A percentile compares a stretch with the other conserved stretches of the same genome.
Conservation (phyloP, 2,797 vertebrate species). For the Thalassophryne amazonica region DNA sequence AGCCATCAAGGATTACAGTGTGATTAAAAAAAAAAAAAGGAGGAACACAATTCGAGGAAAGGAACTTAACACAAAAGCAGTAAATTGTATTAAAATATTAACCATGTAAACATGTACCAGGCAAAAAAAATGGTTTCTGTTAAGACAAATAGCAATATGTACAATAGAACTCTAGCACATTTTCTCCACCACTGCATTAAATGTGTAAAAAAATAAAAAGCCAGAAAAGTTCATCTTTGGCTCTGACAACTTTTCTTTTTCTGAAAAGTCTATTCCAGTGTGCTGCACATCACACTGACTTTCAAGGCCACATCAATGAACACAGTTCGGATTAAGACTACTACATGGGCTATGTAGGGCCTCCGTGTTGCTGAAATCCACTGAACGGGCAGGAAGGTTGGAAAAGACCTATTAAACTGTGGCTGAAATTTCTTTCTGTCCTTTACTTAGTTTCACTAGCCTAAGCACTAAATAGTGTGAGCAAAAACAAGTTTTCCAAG, state of each 20-base stretch:
- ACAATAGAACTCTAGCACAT: background rate
- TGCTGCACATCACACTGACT: conserved; percentile 20
- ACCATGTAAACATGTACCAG: conserved; percentile 46
- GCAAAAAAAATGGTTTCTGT: conserved; percentile 28
- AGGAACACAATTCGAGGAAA: conserved; percentile 32
- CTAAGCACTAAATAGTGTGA: background rate
- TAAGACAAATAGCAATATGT: background rate
- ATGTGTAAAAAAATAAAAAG: background rate
- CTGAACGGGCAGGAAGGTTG: conserved; percentile 23
- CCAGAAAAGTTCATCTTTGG: background rate
- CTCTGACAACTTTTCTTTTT: background rate
- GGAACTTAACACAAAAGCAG: conserved; percentile 23
- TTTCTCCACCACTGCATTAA: background rate
- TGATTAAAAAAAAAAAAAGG: conserved; percentile 50
- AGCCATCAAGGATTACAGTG: conserved; percentile 55
- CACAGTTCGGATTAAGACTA: conserved; percentile 54
- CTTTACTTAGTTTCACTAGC: background rate
- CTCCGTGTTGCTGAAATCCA: conserved; percentile 41
- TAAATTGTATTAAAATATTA: conserved; percentile 18
- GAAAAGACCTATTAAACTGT: conserved; percentile 2
- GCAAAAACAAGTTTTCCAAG: no score
- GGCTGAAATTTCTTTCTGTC: background rate
- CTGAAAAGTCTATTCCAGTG: background rate
- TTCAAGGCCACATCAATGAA: conserved; percentile 62
- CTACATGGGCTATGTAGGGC: conserved; percentile 17